Evolutionary conservation across 2,888 invertebrate genomes (phyloP).

Genomic region (Achlya flavicornis): DNA sequence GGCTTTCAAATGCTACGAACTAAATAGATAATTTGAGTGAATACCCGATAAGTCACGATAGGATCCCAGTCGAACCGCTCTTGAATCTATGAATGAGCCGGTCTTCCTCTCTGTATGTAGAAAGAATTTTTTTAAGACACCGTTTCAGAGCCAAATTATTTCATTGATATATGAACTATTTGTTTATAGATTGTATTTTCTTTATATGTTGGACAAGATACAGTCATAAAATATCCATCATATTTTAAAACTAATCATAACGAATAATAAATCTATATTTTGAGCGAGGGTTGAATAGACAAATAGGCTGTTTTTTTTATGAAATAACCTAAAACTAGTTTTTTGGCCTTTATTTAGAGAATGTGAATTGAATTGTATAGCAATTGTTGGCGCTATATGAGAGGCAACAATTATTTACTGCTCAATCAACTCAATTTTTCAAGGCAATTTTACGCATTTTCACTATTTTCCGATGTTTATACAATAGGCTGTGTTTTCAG

Average conservation of each 20-base stretch:
- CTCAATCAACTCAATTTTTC: neutral
- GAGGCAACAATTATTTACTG: too few species aligned
- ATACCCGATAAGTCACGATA: constrained; percentile 23
- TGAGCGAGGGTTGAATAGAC: neutral
- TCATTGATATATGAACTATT: constrained; percentile 18
- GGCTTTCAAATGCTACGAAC: constrained; percentile 24
- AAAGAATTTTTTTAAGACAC: constrained; percentile 12
- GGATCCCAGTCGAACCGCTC: constrained; percentile 21
- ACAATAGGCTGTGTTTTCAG: constrained; percentile 3
- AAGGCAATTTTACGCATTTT: constrained; percentile 5
- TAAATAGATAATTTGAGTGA: constrained; percentile 31
- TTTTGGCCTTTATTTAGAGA: too few species aligned
- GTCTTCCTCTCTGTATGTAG: neutral
- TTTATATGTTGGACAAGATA: neutral
- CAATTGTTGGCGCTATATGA: too few species aligned
- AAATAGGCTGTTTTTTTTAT: neutral
- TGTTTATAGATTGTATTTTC: neutral
- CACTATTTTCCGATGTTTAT: neutral
- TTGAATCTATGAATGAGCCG: constrained; percentile 23
- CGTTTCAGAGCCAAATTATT: constrained; percentile 15
- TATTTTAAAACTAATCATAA: neutral
- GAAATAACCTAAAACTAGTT: too few species aligned
- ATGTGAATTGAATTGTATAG: too few species aligned
- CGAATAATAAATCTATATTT: neutral
- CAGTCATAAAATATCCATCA: neutral